Evolutionary conservation across 2,113 vertebrate species (phyloP), one percentile per base, ranked within the genome.

Genomic region (Lycocorax pyrrhopterus): DNA sequence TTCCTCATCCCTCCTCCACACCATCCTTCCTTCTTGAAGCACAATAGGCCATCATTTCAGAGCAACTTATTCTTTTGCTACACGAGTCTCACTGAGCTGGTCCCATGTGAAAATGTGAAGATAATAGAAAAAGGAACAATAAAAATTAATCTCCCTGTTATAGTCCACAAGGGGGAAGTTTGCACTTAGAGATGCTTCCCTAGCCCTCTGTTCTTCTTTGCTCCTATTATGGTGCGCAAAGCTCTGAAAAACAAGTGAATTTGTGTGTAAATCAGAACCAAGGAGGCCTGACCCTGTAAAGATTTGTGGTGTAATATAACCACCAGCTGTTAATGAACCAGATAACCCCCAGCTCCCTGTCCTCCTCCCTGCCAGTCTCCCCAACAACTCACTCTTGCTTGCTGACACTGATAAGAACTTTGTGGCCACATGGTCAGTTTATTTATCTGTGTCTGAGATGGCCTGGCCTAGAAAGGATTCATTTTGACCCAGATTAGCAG

Each of bases 81-180:
- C 10, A 75, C 1, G 1, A 86, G 15, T 29, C 25, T 26, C 51
- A 12, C 27, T 53, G 56, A 89, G 33, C 12, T 41, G 23, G 5
- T 52, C 60, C 44, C 81, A 37, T 1, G 22, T 60, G 56, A 81
- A 32, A 84, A 56, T 9, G 5, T 1, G 1, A 72, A 64, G 73
- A 37, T 56, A 89, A 78, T 11, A 51, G 66, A 21, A 85, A 88
- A 92, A 88, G 53, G 37, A 93, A 55, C 25, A 77, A 78, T 67
- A 84, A 87, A 89, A 89, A 89, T 91, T 1, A 60, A 92, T 81
- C 80, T 87, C 49, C 33, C 41, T 17, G 12, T 84, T 84, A 76
- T 46, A 73, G 66, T 22, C n/a, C 93, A 60, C 77, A 21, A 68
- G 91, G 56, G 83, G 33, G 19, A 74, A 71, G 30, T 90, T 87